These are phyloP conservation scores for Hydropsyche betteni DNA, from an alignment of 2,888 invertebrate genomes.

Conservation along the genomic window DNA sequence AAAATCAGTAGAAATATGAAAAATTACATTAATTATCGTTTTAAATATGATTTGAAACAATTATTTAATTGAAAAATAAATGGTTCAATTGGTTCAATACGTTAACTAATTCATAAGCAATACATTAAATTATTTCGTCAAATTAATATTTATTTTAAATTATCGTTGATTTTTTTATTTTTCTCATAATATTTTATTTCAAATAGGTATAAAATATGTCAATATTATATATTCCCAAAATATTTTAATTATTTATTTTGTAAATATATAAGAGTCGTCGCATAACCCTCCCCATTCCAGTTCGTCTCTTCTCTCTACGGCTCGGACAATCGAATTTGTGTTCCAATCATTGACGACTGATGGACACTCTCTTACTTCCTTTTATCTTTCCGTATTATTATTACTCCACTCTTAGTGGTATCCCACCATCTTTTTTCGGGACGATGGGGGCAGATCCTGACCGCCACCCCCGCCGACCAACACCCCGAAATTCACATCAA, in stretches of 20 bases:
- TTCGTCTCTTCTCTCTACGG: conserved; percentile 40
- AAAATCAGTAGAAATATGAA: neutral
- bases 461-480: too few relatives aligned
- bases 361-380: conserved; percentile 57
- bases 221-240: neutral
- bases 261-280: conserved; percentile 32
- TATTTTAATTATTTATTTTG: neutral
- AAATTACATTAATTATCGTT: too few relatives aligned
- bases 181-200: neutral
- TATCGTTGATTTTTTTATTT: neutral
- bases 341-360: conserved; percentile 64
- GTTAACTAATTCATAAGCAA: too few relatives aligned
- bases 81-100: too few relatives aligned
- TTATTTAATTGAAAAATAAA: too few relatives aligned
- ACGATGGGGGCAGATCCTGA: conserved; percentile 15
- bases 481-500: too few relatives aligned
- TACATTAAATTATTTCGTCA: too few relatives aligned
- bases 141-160: too few relatives aligned
- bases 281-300: conserved; percentile 32
- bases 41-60: too few relatives aligned
- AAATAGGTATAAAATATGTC: neutral
- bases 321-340: conserved; percentile 62
- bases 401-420: conserved; percentile 47
- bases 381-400: conserved; percentile 50
- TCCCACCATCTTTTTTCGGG: conserved; percentile 36